Base-by-base conservation (phyloP, 2,113 vertebrate species). In the Ginglymostoma cirratum region DNA sequence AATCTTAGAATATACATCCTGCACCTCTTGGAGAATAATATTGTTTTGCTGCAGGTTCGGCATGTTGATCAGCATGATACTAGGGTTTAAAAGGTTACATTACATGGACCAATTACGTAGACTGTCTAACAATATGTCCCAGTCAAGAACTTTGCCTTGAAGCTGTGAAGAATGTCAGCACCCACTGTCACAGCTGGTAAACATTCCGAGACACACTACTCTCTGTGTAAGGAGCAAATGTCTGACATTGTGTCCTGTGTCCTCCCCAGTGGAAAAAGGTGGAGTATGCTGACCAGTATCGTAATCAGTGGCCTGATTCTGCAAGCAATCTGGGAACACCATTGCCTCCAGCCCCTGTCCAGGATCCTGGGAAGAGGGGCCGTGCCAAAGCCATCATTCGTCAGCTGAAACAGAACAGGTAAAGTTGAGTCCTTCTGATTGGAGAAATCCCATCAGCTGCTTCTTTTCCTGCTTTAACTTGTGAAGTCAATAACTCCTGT, bases 281-380 rank as follows among this genome's bases (percentile, higher is more conserved):
- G 90, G 61, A 95, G 48, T 97, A 96, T 72, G 0, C 48, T 95
- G 97, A 98, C 94, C 97, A 98, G 95, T 98, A 97, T 98, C 85
- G 94, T 12, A 95, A 78, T 80, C 67, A 72, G 67, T 94, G n/a
- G 21, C 7, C 8, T 8, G 76, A 10, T 5, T 34, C n/a, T 6
- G 70, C 96, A 78, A 23, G 66, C 34, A 12, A 48, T 67, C 78
- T 55, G 89, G 66, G 1, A 34, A 65, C n/a, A 15, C 65, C 94
- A 52, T 10, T 65, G 92, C 23, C 8, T 69, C 96, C 96, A 0
- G 65, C 86, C 27, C 96, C 96, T 3, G 89, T 65, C 30, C 45
- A 87, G 15, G 97, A 97, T 23, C 96, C 96, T 96, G 96, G 61
- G 42, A 96, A 96, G 0, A 97, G 97, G 94, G 96, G 96, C 34